Base-by-base conservation (phyloP, 2,888 invertebrate species). In the Girardia tigrina region DNA sequence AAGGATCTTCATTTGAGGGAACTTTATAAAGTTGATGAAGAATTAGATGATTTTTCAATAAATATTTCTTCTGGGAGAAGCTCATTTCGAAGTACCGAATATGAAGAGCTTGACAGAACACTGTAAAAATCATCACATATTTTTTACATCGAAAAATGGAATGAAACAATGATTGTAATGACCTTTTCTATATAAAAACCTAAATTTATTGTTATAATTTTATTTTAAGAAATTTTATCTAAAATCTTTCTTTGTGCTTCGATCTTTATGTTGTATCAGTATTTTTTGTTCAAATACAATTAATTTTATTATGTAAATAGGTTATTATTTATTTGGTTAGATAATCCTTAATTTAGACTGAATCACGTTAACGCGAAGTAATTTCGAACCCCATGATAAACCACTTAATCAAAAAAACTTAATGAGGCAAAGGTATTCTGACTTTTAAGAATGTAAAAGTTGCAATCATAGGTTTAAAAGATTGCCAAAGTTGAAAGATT, bases 11-110 rank as follows among this genome's bases (percentile, higher is more conserved):
- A 75, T 75, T 42, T 75, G n/a, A 28, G 75, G 16, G 75, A 75
- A 74, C 26, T 75, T 8, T 72, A 75, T 42, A 73, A 20, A 26
- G 42, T 75, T 6, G 75, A 75, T 16, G 73, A 75, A 42, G 75
- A 75, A 56, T 56, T 56, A 56, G 56, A 56, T 56, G 56, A 56
- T 56, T 56, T 56, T 16, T 56, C 56, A 8, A 56, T 56, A n/a
- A 56, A 56, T n/a, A 56, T 56, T 56, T 56, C 56, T 8, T 56
- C 56, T 2, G 56, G 56, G 4, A 56, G 56, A 56, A 56, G 56
- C 56, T 56, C 56, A 56, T 56, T 56, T n/a, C 56, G 56, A 56
- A 56, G 56, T n/a, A 56, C 56, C 23, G 56, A 56, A 56, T 56
- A 56, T n/a, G 56, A 56, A 23, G 56, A 56, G 56, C n/a, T 56